Evolutionary conservation across 2,888 invertebrate species (phyloP), one percentile per base, ranked within the genome.

Genomic region (Leptogaster cylindrica): DNA sequence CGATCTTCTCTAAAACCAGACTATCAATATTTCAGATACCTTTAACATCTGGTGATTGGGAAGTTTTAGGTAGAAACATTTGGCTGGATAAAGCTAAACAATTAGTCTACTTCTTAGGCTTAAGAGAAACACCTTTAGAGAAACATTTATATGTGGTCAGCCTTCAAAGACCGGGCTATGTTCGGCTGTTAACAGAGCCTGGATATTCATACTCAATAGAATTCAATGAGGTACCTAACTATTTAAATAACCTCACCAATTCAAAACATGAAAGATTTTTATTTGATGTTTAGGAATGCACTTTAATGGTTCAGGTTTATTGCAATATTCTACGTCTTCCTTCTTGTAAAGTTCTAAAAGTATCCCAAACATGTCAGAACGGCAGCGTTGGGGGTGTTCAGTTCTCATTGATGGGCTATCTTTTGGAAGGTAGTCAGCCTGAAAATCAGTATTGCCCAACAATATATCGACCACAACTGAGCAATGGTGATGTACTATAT

Each of bases 41-140:
- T 0, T 82, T 96, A 73, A 96, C 96, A 0, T 86, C 87, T 10
- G 97, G 96, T 0, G 92, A 94, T n/a, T 97, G 96, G 96, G 95
- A 95, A 80, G 93, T 96, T 14, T 84, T 93, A 75, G 89, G 91
- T 25, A 86, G 89, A 70, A 89, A 89, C 81, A 84, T 97, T 64
- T 96, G 95, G 93, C 91, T 97, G 33, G 95, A 97, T 80, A 86
- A 87, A 70, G 78, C 83, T 2, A 85, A 89, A 70, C 87, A 89
- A 68, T 83, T 96, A 68, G 91, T 97, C 1, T 97, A 95, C 83
- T 97, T 97, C 82, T 87, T 93, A 75, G 97, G 92, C 3, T 84
- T 95, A 69, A 89, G 90, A 72, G 96, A 97, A 82, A 90, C 93
- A 3, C 95, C 96, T 0, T 81, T 97, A 69, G 97, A 97, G 82